Evolutionary conservation across 2,113 vertebrate genomes (phyloP), one percentile per base, ranked within the genome.

Genomic region (Macrotus californicus): DNA sequence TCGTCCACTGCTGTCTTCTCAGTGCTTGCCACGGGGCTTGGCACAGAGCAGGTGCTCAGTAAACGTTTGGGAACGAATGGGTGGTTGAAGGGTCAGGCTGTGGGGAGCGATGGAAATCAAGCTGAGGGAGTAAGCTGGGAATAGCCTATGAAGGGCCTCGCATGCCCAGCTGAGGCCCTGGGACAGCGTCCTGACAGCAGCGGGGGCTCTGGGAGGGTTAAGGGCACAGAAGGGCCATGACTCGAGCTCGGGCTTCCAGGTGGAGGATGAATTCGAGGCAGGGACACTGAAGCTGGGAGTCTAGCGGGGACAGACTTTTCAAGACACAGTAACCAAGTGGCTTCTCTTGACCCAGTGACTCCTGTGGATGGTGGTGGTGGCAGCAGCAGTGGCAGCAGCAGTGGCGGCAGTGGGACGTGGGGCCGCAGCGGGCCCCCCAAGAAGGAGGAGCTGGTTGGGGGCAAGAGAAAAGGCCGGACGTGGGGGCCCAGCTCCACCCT

Each of bases 401-500:
- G 91, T 22, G 41, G 96, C 2, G 98, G 99, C 92, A 98, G 98
- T 75, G 99, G 98, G 95, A 99, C 99, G 0, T 99, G 99, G 99
- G 98, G 99, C 15, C 99, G 99, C 75, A 98, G 98, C 0, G 98
- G 98, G 1, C 98, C 99, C 64, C 98, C 98, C 52, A 99, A 98
- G 98, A 99, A 99, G 97, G 98, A 98, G 72, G 99, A 99, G 39
- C 96, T 99, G 95, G 97, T 98, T 0, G 97, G 98, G 52, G 98
- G 96, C 96, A 99, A 99, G 98, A 99, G 99, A 98, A 99, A 99
- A 92, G 99, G 99, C 48, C 98, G 99, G 64, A 99, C 99, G 3
- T 99, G 99, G 99, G 99, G 99, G 0, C 99, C 99, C 3, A 99
- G 99, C 97, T 99, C 99, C 96, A 99, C 99, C 12, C 98, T 99